A percentile compares a stretch with the other conserved stretches of the same genome.
Evolutionary conservation across 2,888 invertebrate genomes (phyloP).

Genomic region (Microchrysa polita): DNA sequence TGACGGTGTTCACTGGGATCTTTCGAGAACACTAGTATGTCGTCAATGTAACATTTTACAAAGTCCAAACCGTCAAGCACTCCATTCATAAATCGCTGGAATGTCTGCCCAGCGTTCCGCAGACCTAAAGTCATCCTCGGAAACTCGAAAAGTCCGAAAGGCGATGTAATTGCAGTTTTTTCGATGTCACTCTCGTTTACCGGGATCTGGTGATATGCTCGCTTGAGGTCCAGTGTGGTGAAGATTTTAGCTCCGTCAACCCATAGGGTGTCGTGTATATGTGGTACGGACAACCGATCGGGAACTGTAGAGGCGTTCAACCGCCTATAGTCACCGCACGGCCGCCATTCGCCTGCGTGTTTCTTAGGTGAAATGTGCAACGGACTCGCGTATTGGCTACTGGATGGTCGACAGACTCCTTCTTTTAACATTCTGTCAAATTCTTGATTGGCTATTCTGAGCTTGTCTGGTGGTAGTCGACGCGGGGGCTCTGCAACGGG

Average conservation of each 20-base stretch:
- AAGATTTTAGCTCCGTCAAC: neutral
- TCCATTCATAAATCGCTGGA: too few relatives aligned
- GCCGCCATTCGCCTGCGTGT: neutral
- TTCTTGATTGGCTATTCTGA: neutral
- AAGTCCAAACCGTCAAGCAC: neutral
- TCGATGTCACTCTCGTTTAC: neutral
- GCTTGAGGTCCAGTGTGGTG: neutral
- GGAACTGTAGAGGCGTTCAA: neutral
- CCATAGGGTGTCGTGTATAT: neutral
- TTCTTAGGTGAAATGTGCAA: neutral
- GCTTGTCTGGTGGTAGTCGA: too few relatives aligned
- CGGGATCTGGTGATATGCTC: neutral
- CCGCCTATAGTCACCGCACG: neutral
- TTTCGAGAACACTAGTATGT: neutral
- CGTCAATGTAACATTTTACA: too few relatives aligned
- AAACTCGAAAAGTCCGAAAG: neutral
- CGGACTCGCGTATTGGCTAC: neutral
- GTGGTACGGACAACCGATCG: neutral
- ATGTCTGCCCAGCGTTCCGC: too few relatives aligned
- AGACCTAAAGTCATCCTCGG: too few relatives aligned
- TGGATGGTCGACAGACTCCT: neutral
- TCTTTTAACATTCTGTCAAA: neutral
- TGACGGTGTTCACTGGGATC: neutral
- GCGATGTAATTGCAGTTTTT: neutral
- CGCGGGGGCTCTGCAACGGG: too few relatives aligned